Base-by-base conservation (phyloP, 2,113 vertebrate species). In the Tretioscincus oriximinensis region DNA sequence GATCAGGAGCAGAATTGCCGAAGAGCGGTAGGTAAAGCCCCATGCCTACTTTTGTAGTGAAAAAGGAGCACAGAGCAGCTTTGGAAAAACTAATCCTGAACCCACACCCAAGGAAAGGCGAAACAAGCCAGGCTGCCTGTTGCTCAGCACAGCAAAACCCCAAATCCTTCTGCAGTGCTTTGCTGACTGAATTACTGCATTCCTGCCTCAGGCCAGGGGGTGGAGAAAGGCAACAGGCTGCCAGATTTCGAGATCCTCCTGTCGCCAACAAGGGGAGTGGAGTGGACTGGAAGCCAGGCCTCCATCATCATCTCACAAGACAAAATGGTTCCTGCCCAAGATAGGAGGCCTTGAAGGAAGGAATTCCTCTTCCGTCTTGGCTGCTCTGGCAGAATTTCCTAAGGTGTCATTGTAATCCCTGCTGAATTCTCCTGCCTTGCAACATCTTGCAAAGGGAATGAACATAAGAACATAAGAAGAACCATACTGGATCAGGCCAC, bases 121-220 rank as follows among this genome's bases (percentile, higher is more conserved):
- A 22, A 66, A 29, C 61, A 5, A 12, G 58, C 66, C 66, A 80
- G 84, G 73, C 21, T 21, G 47, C 80, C 89, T 87, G 41, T 73
- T 26, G 82, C 82, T 84, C 81, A 82, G 88, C 90, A 81, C 45
- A 77, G 35, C 64, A 2, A 71, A 76, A 86, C 87, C 12, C 51
- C 51, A 81, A 72, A 65, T 73, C 61, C 75, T 83, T 84, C 80
- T 77, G 83, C 82, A 76, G 51, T 84, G 78, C 80, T 0, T 70
- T 63, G 77, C 29, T 68, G 78, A 84, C 45, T 35, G 76, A 78
- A 31, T 58, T 26, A 73, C 49, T 75, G 71, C 86, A 84, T 78
- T 73, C 84, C 78, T 78, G 66, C 35, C 3, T 14, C 5, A 6
- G 18, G 51, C 18, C 28, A 29, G 28, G 5, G 51, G 21, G 60